phyloP scores from a whole-genome alignment of 2,888 invertebrate genomes.

The Idaea straminata region DNA sequence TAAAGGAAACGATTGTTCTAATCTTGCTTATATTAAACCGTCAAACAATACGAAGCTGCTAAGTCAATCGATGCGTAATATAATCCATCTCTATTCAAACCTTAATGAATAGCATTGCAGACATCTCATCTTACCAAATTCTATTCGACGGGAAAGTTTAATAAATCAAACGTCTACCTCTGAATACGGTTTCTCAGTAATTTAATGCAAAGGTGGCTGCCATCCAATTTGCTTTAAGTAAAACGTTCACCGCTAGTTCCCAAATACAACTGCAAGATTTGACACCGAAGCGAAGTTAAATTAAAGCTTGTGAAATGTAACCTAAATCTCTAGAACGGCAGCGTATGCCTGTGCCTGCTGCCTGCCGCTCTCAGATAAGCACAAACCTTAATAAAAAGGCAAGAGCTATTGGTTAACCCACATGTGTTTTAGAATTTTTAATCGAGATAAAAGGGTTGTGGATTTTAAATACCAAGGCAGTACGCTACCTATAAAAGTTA shows the following conservation, averaged over 20 bases:
- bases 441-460: conserved; percentile 37
- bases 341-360: conserved; percentile 8
- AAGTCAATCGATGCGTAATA: not conserved
- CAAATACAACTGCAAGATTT: conserved; percentile 2
- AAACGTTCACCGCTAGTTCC: conserved; percentile 1
- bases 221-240: conserved; percentile 1
- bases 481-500: conserved; percentile 17
- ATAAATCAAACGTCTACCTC: not conserved
- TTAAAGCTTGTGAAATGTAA: conserved; percentile 26
- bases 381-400: conserved; percentile 24
- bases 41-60: not conserved
- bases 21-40: conserved; percentile 4
- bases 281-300: conserved; percentile 11
- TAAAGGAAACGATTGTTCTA: not conserved
- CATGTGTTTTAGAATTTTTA: conserved; percentile 35
- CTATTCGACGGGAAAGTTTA: not conserved
- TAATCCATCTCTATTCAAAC: not conserved
- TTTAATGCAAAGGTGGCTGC: conserved; percentile 1
- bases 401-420: conserved; percentile 14
- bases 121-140: not conserved
- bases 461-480: conserved; percentile 27
- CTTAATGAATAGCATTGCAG: not conserved
- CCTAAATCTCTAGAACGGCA: conserved; percentile 24
- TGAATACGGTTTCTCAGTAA: not conserved
- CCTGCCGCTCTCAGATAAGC: conserved; percentile 27